A percentile compares a stretch with the other conserved stretches of the same genome.
phyloP scores from a whole-genome alignment of 2,888 invertebrate genomes.

The Arenicola marina region DNA sequence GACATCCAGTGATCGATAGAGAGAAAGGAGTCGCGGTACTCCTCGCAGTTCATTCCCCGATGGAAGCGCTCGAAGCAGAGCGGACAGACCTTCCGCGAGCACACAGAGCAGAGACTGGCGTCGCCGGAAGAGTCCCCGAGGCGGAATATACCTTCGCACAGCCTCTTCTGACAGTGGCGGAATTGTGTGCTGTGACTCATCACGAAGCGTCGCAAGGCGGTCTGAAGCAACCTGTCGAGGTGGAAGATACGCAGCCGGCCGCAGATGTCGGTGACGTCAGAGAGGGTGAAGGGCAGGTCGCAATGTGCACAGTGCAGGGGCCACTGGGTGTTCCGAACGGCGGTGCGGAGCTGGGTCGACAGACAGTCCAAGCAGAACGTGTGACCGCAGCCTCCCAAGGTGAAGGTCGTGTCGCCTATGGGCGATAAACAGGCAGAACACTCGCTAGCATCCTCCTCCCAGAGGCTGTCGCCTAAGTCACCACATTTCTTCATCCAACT shows the following conservation, averaged over 20 bases:
- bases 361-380: background rate
- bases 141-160: background rate
- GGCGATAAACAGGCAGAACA: too few species aligned
- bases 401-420: too few species aligned
- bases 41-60: background rate
- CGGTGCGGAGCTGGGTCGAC: background rate
- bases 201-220: background rate
- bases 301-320: background rate
- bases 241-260: background rate
- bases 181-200: background rate
- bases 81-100: too few species aligned
- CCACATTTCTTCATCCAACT: too few species aligned
- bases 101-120: too few species aligned
- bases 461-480: too few species aligned
- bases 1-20: constrained; percentile 4
- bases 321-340: background rate
- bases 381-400: background rate
- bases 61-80: too few species aligned
- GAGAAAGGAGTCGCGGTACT: background rate
- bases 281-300: background rate
- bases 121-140: too few species aligned
- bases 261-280: background rate
- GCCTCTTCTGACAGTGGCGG: background rate
- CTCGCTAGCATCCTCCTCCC: too few species aligned
- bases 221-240: background rate